phyloP scores from a whole-genome alignment of 2,888 invertebrate genomes.

The Stratiomys singularior region DNA sequence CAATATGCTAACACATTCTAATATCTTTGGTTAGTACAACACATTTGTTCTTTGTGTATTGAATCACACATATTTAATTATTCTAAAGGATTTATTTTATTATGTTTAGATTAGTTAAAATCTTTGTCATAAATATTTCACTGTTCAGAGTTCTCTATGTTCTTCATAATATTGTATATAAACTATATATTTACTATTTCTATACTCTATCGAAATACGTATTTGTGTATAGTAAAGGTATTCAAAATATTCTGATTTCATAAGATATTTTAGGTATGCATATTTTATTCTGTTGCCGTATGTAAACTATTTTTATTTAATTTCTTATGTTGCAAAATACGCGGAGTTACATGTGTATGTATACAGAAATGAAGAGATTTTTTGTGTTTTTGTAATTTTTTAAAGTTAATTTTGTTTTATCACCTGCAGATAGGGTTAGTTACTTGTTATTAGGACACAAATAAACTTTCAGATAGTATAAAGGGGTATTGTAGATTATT shows the following conservation, averaged over 20 bases:
- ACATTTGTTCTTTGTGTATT: background rate
- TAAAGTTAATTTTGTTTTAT: too few relatives aligned
- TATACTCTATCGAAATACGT: slow-evolving; percentile 10
- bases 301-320: too few relatives aligned
- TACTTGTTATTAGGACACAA: too few relatives aligned
- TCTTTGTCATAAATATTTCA: slow-evolving; percentile 3
- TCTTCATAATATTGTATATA: background rate
- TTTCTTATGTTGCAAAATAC: too few relatives aligned
- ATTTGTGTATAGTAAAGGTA: slow-evolving; percentile 22
- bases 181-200: slow-evolving; percentile 10
- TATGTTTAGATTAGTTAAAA: slow-evolving; percentile 13
- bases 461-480: too few relatives aligned
- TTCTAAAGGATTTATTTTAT: background rate
- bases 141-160: background rate
- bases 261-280: background rate
- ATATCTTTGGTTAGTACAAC: background rate
- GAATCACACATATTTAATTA: background rate
- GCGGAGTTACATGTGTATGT: too few relatives aligned
- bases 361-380: too few relatives aligned
- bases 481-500: too few relatives aligned
- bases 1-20: background rate
- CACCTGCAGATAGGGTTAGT: too few relatives aligned
- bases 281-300: too few relatives aligned
- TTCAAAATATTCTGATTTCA: slow-evolving; percentile 1
- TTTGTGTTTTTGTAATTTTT: too few relatives aligned